Evolutionary conservation across 2,797 vertebrate genomes (phyloP).

Genomic region (Poliocrania exsul): DNA sequence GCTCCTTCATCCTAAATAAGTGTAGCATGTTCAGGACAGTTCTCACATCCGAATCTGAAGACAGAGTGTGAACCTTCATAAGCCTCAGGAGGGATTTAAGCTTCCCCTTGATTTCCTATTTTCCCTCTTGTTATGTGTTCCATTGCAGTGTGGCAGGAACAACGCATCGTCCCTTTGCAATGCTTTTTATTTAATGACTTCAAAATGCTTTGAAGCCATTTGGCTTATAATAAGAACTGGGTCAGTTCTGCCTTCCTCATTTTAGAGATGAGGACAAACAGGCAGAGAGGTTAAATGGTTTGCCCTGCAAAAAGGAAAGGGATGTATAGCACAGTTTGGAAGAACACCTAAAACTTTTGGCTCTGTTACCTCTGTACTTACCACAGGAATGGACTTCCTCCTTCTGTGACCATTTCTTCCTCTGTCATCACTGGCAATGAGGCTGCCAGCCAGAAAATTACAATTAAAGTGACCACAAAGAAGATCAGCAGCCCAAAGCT

Average conservation of each 20-base stretch:
- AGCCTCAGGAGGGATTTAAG: constrained; percentile 14
- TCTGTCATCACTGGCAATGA: not conserved
- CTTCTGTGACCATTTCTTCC: not conserved
- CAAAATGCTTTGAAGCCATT: not conserved
- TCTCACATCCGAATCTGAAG: not conserved
- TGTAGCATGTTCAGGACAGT: not conserved
- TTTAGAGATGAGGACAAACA: constrained; percentile 31
- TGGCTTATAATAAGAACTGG: not conserved
- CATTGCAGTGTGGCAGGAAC: not conserved
- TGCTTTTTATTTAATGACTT: constrained; percentile 3
- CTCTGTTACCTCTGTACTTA: not conserved
- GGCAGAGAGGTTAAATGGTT: constrained; percentile 41
- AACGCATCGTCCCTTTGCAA: not conserved
- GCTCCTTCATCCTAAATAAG: not conserved
- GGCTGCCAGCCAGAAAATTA: not conserved
- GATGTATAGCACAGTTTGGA: not conserved
- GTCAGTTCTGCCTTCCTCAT: constrained; percentile 52
- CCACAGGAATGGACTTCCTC: constrained; percentile 13
- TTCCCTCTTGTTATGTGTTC: not conserved
- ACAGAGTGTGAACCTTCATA: not conserved
- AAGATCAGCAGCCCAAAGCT: not conserved
- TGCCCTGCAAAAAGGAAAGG: constrained; percentile 33
- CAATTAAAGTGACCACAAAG: not conserved
- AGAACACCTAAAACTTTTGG: not conserved
- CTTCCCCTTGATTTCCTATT: not conserved